Base-by-base conservation (phyloP, 2,113 vertebrate genomes). In the Gnathonemus longibarbis region DNA sequence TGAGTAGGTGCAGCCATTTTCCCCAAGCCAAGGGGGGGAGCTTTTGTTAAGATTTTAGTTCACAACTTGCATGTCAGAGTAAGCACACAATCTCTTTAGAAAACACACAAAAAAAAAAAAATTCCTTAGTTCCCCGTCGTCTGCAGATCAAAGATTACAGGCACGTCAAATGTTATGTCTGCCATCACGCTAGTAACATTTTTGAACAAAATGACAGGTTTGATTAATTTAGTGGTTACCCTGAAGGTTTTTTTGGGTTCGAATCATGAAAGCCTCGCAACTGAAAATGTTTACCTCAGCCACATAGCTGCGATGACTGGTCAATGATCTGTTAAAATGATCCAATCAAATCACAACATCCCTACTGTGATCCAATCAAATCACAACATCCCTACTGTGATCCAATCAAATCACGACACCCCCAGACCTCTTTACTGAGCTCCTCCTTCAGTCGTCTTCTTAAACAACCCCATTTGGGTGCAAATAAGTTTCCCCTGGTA, bases 141-240 rank as follows among this genome's bases (percentile, higher is more conserved):
- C 94, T 92, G 93, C 95, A 94, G 84, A 94, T 91, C 95, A 94
- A 94, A 80, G 92, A 95, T 96, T 95, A 94, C 95, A 97, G 97
- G 97, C 97, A 97, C 96, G 90, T 96, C 92, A 95, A 70, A 94
- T 94, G 92, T 93, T 93, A 92, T 49, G 88, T 95, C 93, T 92
- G 94, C 92, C 93, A 92, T 94, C 95, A 93, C 92, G 93, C 90
- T 90, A 90, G 91, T 91, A 90, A 93, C 91, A 91, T 35, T 86
- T 56, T n/a, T n/a, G 45, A 45, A 66, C 24, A 91, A 89, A 84
- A 90, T 48, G 70, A 89, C 19, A 50, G 39, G 66, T 90, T 91
- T 74, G 53, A 90, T 90, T 70, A 77, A 89, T 46, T 92, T 88
- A 91, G 88, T 85, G 91, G 89, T 90, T 90, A 90, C 46, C 35